These are phyloP conservation scores for Marisa cornuarietis DNA, from an alignment of 1,140 invertebrate genomes.

Conservation along the genomic window DNA sequence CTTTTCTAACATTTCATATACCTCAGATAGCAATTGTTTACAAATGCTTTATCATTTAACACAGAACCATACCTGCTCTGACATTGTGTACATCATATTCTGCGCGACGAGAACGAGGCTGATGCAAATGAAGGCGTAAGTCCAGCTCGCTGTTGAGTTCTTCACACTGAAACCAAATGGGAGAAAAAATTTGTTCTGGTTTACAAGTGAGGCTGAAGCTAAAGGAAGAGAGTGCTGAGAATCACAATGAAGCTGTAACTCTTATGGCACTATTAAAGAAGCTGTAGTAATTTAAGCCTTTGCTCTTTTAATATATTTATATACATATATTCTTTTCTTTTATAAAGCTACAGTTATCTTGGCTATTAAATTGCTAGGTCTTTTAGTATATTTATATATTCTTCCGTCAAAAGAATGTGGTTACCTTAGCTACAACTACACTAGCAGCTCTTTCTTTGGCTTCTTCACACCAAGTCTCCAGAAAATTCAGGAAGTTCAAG, in stretches of 20 bases:
- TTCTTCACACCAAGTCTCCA: conserved; percentile 62
- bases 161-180: conserved; percentile 48
- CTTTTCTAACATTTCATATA: no score
- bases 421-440: conserved; percentile 63
- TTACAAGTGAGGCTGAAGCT: no score
- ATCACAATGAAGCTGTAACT: no score
- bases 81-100: conserved; percentile 67
- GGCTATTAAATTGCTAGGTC: no score
- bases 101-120: conserved; percentile 58
- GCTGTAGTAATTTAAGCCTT: no score
- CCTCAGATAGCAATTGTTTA: not conserved
- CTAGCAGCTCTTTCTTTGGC: conserved; percentile 56
- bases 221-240: no score
- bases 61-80: conserved; percentile 55
- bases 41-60: not conserved
- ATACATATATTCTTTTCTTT: no score
- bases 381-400: no score
- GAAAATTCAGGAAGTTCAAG: conserved; percentile 63
- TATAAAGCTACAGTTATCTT: no score
- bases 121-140: conserved; percentile 63
- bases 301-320: no score
- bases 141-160: conserved; percentile 66
- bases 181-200: no score
- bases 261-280: no score
- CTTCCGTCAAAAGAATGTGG: not conserved